phyloP scores from a whole-genome alignment of 1,140 invertebrate species.

The Zaprionus vittiger region DNA sequence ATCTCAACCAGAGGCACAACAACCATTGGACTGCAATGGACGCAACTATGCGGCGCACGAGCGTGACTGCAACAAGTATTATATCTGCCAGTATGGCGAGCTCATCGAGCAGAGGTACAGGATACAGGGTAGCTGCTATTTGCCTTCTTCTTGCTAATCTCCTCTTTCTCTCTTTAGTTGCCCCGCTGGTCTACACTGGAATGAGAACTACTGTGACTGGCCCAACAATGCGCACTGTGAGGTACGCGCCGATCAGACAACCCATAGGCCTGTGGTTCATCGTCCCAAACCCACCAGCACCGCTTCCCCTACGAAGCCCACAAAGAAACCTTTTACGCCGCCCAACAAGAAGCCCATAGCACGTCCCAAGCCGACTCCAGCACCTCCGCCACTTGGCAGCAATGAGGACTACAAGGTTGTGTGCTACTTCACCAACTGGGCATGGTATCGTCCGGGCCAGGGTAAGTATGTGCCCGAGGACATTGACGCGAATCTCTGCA shows the following conservation, averaged over 20 bases:
- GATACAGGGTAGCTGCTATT: neutral
- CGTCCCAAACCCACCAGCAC: conserved; percentile 50
- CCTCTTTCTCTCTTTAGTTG: conserved; percentile 84
- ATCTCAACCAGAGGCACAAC: conserved; percentile 43
- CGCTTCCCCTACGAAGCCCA: conserved; percentile 37
- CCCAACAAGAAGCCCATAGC: conserved; percentile 68
- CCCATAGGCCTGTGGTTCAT: conserved; percentile 42
- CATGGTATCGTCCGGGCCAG: conserved; percentile 87
- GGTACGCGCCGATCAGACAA: conserved; percentile 50
- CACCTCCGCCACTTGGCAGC: conserved; percentile 43
- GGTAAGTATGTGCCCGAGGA: conserved; percentile 88
- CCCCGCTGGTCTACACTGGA: conserved; percentile 90
- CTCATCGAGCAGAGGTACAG: conserved; percentile 86
- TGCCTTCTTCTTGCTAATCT: neutral
- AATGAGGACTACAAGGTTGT: conserved; percentile 86
- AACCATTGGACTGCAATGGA: conserved; percentile 86
- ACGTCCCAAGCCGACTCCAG: conserved; percentile 66
- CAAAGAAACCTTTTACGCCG: conserved; percentile 63
- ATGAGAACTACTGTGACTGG: conserved; percentile 91
- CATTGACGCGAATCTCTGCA: conserved; percentile 89
- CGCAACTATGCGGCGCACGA: conserved; percentile 87
- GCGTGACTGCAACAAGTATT: conserved; percentile 91
- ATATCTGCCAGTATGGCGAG: conserved; percentile 90
- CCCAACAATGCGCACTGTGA: conserved; percentile 88
- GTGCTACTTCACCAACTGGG: conserved; percentile 90